Base-by-base conservation (phyloP, 2,888 invertebrate species). In the Ganaspis brasiliensis region DNA sequence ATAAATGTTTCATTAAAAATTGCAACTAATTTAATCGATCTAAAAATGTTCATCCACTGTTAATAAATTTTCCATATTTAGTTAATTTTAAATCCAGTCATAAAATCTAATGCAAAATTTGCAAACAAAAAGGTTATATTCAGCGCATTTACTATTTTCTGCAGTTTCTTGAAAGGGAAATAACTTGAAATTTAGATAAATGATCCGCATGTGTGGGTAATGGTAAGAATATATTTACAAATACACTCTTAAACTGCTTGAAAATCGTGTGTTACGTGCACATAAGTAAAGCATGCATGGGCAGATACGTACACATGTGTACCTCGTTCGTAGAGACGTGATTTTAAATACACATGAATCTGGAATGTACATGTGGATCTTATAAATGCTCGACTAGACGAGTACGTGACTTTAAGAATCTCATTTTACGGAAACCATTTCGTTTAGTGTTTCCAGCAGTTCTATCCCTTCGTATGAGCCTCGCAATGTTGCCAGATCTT, bases 381-480 rank as follows among this genome's bases (percentile, higher is more conserved):
- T 56, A 56, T 56, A 49, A 56, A 56, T 56, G 56, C 24, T 21
- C 24, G 24, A 56, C 56, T 56, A 56, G 56, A 56, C 56, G 56
- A 56, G 24, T 56, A 56, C 56, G 56, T 56, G 56, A 56, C 56
- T 56, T 56, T 56, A 55, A 55, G 55, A n/a, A 55, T 19, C 16
- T 55, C 21, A 56, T 56, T 56, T 56, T 56, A 56, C 24, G 56
- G 56, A 56, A 56, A 56, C 56, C 24, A 56, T 56, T 56, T 19
- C 56, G 16, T 56, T 56, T 24, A 56, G 24, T 21, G 24, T 56
- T 56, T 24, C 56, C 56, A 56, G 21, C 56, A 56, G 24, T 56
- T 16, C 56, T 16, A 56, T 24, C 24, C 56, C 56, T 56, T 24
- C 56, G 56, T 10, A 56, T 24, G 21, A 55, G 0, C 21, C 9